phyloP scores from a whole-genome alignment of 2,113 vertebrate genomes.

The Bungarus multicinctus region DNA sequence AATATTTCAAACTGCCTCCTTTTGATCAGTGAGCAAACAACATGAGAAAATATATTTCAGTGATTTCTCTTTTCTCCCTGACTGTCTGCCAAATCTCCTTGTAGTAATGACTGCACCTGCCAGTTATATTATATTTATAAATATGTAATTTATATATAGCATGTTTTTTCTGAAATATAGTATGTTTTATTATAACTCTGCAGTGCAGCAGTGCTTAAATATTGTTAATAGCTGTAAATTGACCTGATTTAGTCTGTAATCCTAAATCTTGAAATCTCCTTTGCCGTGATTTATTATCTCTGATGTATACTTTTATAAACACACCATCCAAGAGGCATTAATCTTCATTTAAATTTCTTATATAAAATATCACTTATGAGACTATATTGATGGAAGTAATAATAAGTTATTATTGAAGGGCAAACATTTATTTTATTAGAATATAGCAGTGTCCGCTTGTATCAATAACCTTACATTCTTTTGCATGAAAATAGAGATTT shows the following conservation, averaged over 20 bases:
- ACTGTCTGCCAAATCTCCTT: neutral
- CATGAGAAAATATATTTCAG: neutral
- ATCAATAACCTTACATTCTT: neutral
- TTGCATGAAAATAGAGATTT: neutral
- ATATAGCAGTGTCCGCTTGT: neutral
- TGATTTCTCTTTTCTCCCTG: neutral
- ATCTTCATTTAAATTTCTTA: slow-evolving; percentile 47
- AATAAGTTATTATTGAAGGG: neutral
- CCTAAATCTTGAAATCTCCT: slow-evolving; percentile 64
- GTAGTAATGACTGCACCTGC: neutral
- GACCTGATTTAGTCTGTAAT: slow-evolving; percentile 64
- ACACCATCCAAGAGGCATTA: slow-evolving; percentile 47
- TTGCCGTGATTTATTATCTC: slow-evolving; percentile 65
- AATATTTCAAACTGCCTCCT: neutral
- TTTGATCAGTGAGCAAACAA: neutral
- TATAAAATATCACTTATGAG: slow-evolving; percentile 44
- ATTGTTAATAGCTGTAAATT: slow-evolving; percentile 57
- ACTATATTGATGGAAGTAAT: slow-evolving; percentile 10
- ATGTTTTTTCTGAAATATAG: neutral
- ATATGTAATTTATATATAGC: neutral
- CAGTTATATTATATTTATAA: neutral
- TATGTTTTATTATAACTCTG: neutral
- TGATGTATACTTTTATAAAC: slow-evolving; percentile 61
- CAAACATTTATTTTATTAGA: neutral
- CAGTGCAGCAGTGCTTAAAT: slow-evolving; percentile 30